These are phyloP conservation scores for Selenia dentaria DNA, from an alignment of 2,888 invertebrate species.

Conservation along the genomic window DNA sequence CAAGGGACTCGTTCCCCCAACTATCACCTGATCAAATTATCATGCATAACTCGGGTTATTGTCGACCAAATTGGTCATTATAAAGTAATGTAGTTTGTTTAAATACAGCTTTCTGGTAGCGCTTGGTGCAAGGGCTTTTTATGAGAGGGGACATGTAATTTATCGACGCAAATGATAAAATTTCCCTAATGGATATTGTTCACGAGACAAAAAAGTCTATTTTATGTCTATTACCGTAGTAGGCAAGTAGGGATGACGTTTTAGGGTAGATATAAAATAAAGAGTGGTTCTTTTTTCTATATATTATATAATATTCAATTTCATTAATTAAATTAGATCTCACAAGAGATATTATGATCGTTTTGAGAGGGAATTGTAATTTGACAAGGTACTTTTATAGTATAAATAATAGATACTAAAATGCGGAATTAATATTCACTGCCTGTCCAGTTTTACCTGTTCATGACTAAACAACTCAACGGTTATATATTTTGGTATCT, in stretches of 20 bases:
- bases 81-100: constrained; percentile 75
- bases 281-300: constrained; percentile 19
- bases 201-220: constrained; percentile 61
- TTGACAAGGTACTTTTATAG: too few species aligned
- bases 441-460: too few species aligned
- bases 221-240: constrained; percentile 49
- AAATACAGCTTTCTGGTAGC: constrained; percentile 67
- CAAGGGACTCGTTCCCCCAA: constrained; percentile 30
- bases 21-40: constrained; percentile 71
- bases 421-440: too few species aligned
- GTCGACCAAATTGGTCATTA: constrained; percentile 69
- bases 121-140: constrained; percentile 50
- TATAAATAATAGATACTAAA: too few species aligned
- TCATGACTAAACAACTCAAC: too few species aligned
- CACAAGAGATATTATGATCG: too few species aligned
- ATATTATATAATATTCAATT: too few species aligned
- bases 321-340: too few species aligned
- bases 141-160: constrained; percentile 64
- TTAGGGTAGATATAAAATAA: constrained; percentile 32
- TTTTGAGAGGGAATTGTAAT: too few species aligned
- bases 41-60: constrained; percentile 65
- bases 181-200: constrained; percentile 73
- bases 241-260: constrained; percentile 24
- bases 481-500: too few species aligned
- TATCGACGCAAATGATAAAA: constrained; percentile 74